Evolutionary conservation across 2,113 vertebrate genomes (phyloP), one percentile per base, ranked within the genome.

Genomic region (Balaeniceps rex): DNA sequence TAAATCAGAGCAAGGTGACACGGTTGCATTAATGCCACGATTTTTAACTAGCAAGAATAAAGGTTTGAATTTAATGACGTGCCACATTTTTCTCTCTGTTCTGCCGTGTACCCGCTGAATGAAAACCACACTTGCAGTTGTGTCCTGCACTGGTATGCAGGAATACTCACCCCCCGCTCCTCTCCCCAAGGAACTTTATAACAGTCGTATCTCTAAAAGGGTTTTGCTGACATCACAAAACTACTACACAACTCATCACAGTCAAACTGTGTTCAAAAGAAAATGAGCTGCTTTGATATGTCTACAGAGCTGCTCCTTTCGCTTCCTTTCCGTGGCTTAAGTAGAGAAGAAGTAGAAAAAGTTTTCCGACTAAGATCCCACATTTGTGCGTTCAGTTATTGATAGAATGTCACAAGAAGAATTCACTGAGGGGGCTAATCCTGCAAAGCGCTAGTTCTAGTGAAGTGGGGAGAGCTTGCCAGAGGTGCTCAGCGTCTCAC

Each of bases 31-130:
- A 78, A 61, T 9, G 34, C 6, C 71, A 65, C 14, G 44, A 11
- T 40, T 95, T 90, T 38, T 26, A 75, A 49, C 29, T 47, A 26
- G 22, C 17, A 46, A 60, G 63, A 76, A 36, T 34, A 70, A 77
- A 87, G 11, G 8, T 34, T 63, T 71, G n/a, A 51, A 61, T 89
- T 68, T 54, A 82, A 92, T 24, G 17, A 29, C 6, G 5, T 7
- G 8, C 31, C 14, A 19, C 15, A 15, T 47, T 87, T 88, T 83
- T 49, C 61, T 87, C 79, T 55, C n/a, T 86, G 31, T 68, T 92
- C 61, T 84, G 28, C 34, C n/a, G 6, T 0, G 0, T 33, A 21
- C 7, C 6, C 0, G 0, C 15, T 57, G 44, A 57, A 79, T 2
- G 29, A 63, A 77, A 78, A 76, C 9, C 31, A 42, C 21, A 52